These are phyloP conservation scores for Sparidentex hasta DNA, from an alignment of 2,797 vertebrate genomes.

Conservation along the genomic window DNA sequence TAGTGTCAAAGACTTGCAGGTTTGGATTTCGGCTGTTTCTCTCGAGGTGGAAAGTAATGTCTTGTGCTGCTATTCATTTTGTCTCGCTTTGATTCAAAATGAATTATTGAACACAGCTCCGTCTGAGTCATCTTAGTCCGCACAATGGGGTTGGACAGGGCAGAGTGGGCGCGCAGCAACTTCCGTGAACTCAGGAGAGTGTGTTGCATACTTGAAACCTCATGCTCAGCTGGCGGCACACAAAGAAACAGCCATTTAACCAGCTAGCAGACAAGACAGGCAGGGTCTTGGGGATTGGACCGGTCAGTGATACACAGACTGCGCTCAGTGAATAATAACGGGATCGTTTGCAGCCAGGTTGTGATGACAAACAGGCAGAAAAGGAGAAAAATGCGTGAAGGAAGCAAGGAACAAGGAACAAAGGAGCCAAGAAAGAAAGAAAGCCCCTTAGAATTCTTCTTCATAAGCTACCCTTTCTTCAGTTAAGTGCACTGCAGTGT, in stretches of 20 bases:
- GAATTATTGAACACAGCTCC: conserved; percentile 52
- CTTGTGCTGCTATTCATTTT: conserved; percentile 39
- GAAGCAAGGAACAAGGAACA: background rate
- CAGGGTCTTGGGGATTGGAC: conserved; percentile 11
- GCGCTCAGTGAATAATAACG: conserved; percentile 17
- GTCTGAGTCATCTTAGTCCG: conserved; percentile 22
- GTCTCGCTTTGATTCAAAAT: conserved; percentile 49
- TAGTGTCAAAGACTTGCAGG: conserved; percentile 19
- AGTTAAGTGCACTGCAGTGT: conserved; percentile 43
- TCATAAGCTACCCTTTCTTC: conserved; percentile 19
- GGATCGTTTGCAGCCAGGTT: background rate
- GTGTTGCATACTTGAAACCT: conserved; percentile 15
- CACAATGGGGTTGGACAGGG: conserved; percentile 24
- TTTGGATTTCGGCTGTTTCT: conserved; percentile 19
- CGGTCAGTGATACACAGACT: conserved; percentile 1
- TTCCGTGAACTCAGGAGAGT: conserved; percentile 18
- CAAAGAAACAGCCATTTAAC: conserved; percentile 42
- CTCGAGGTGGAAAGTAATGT: conserved; percentile 17
- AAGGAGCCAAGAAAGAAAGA: background rate
- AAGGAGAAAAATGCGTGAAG: background rate
- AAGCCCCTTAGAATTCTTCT: background rate
- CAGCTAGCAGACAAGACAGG: conserved; percentile 1
- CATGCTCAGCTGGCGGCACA: background rate
- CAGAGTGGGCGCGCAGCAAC: background rate
- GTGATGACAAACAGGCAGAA: background rate